Conservation (phyloP, 2,797 vertebrate species). For the Acanthornis magna region DNA sequence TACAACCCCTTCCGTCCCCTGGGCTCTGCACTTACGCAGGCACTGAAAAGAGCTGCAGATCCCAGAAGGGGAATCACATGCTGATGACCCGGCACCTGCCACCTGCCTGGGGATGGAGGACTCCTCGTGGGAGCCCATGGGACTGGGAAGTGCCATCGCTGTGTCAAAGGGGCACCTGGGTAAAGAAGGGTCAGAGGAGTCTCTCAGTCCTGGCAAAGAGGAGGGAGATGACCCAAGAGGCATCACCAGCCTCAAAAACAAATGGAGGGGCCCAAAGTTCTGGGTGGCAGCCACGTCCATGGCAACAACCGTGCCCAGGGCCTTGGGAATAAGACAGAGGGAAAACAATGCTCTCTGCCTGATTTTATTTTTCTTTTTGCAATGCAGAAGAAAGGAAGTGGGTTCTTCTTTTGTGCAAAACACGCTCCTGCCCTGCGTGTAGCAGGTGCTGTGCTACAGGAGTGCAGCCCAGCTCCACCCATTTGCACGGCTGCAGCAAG, state of each 20-base stretch:
- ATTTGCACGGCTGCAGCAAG: background rate
- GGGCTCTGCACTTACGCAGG: background rate
- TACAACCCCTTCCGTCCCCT: rapidly evolving
- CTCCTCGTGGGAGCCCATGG: rapidly evolving
- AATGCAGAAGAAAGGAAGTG: slow-evolving; percentile 59
- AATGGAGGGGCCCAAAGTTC: background rate
- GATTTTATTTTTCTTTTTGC: slow-evolving; percentile 26
- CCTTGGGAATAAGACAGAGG: background rate
- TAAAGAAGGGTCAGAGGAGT: rapidly evolving
- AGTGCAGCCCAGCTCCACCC: slow-evolving; percentile 61
- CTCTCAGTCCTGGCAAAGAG: background rate
- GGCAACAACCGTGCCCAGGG: rapidly evolving
- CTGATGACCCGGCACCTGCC: background rate
- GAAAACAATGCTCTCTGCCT: background rate
- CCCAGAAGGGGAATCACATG: background rate
- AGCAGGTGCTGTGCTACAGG: slow-evolving; percentile 44
- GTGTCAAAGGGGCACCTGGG: background rate
- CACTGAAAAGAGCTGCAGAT: background rate
- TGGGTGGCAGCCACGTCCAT: rapidly evolving
- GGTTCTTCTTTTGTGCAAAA: slow-evolving; percentile 64
- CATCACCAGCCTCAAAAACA: background rate
- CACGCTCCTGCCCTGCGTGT: slow-evolving; percentile 10
- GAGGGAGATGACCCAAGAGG: background rate
- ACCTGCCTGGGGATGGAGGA: no score
- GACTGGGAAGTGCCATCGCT: rapidly evolving